These are phyloP conservation scores for Drosophila auraria DNA, from an alignment of 1,140 invertebrate genomes.

Conservation along the genomic window DNA sequence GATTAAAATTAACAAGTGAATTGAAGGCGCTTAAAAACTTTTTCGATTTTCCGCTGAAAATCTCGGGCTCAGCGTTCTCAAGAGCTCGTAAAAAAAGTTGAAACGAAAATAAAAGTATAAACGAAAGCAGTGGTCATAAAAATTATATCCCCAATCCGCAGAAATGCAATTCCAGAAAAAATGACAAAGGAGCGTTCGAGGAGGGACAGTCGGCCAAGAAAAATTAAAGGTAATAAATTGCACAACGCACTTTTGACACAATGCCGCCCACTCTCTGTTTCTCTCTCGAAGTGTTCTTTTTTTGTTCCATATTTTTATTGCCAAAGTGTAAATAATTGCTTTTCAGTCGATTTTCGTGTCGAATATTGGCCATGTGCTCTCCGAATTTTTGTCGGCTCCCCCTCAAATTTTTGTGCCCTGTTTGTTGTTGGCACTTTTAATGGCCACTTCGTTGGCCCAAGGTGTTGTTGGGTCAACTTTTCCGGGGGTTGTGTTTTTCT, in stretches of 20 bases:
- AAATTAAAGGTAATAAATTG: conserved; percentile 79
- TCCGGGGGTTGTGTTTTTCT: conserved; percentile 18
- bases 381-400: conserved; percentile 12
- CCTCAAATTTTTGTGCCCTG: conserved; percentile 14
- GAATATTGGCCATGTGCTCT: conserved; percentile 55
- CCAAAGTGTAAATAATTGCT: conserved; percentile 81
- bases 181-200: conserved; percentile 22
- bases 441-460: conserved; percentile 56
- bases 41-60: conserved; percentile 43
- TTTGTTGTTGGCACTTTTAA: conserved; percentile 60
- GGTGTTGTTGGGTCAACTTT: conserved; percentile 48
- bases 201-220: conserved; percentile 48
- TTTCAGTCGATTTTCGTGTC: conserved; percentile 78
- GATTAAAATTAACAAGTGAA: conserved; percentile 54
- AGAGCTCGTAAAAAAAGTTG: conserved; percentile 44
- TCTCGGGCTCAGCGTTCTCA: conserved; percentile 19
- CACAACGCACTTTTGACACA: conserved; percentile 72
- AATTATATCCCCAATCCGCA: conserved; percentile 60
- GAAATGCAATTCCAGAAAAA: conserved; percentile 58
- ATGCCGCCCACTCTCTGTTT: conserved; percentile 25
- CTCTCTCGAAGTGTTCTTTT: conserved; percentile 16
- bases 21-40: conserved; percentile 44
- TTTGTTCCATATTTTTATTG: conserved; percentile 74
- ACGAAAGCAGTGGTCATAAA: conserved; percentile 38
- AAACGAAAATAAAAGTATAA: conserved; percentile 36